A percentile compares a stretch with the other conserved stretches of the same genome.
phyloP scores from a whole-genome alignment of 2,797 vertebrate species.

The Myotis findleyi region DNA sequence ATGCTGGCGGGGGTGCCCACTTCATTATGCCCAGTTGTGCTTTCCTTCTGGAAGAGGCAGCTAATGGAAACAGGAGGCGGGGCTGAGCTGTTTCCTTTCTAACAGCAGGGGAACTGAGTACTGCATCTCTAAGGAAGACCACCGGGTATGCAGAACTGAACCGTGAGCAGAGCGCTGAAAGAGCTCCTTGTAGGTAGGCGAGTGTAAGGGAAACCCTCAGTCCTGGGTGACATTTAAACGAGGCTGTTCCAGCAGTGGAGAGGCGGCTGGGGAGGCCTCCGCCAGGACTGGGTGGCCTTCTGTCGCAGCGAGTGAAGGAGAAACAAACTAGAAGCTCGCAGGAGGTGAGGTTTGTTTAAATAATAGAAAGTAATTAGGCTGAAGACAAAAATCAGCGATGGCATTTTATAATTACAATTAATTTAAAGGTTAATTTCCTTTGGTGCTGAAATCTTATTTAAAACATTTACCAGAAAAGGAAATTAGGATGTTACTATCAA shows the following conservation, averaged over 20 bases:
- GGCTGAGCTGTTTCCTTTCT: not conserved
- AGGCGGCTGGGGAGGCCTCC: not conserved
- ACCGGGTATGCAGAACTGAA: not conserved
- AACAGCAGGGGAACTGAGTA: not conserved
- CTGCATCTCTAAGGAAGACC: not conserved
- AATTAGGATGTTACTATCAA: conserved; percentile 89
- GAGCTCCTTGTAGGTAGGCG: not conserved
- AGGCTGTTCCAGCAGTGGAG: not conserved
- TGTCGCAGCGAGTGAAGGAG: conserved; percentile 62
- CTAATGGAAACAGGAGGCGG: conserved; percentile 44
- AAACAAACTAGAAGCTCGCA: conserved; percentile 86
- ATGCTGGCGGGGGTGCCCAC: not conserved
- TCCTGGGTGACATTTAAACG: conserved; percentile 63
- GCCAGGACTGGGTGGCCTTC: conserved; percentile 52
- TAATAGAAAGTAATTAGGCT: conserved; percentile 91
- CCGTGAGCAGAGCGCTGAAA: not conserved
- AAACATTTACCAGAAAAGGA: conserved; percentile 90
- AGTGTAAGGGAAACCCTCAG: not conserved
- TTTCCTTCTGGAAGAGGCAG: conserved; percentile 36
- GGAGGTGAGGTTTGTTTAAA: conserved; percentile 89
- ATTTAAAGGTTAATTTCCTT: conserved; percentile 93
- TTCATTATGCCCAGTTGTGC: conserved; percentile 50
- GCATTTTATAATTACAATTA: conserved; percentile 91
- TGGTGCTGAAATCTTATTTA: conserved; percentile 91
- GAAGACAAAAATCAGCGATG: conserved; percentile 90